Evolutionary conservation across 2,888 invertebrate species (phyloP), one percentile per base, ranked within the genome.

Genomic region (Mesorhabditis spiculigera): DNA sequence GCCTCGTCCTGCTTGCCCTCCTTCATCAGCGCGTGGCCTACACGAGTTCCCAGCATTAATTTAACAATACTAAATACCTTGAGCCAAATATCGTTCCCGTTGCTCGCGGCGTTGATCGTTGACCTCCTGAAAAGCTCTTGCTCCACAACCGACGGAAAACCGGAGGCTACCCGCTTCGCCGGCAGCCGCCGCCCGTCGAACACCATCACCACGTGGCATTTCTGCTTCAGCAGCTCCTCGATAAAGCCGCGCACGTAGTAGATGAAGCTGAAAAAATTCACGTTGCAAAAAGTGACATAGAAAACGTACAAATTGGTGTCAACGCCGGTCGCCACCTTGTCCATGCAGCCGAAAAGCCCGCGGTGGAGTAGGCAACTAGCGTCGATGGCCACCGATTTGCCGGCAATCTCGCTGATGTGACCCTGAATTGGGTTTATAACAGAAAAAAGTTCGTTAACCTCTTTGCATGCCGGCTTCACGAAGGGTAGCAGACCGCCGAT

Each of bases 361-460:
- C 92, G 93, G 86, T 99, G 97, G 2, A 99, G 89, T 93, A 96
- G 95, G 87, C 95, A 94, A 86, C 95, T 96, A 0, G 93, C 91
- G 89, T 99, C 98, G 73, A 99, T 90, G 58, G 94, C 97, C 5
- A 93, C 95, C 4, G 93, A 92, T 72, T 89, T 88, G 8, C 92
- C 92, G 75, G 89, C 88, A 86, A 92, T 93, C 86, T 93, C 91
- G 71, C 90, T 89, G 62, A 85, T 80, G 61, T 75, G 76, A 44
- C 81, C 80, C 84, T 85, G 70, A 63, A 77, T 1, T 67, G n/a
- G 67, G 43, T 41, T 13, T 5, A n/a, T n/a, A 28, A 28, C 28
- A 28, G 28, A 28, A 28, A 28, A 28, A 28, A 28, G 28, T 28
- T 28, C 1, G 28, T 28, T 69, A n/a, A 83, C 83, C 73, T 75